A percentile compares a stretch with the other conserved stretches of the same genome.
Evolutionary conservation across 2,888 invertebrate species (phyloP).

Genomic region (Kuschelorhynchus macadamiae): DNA sequence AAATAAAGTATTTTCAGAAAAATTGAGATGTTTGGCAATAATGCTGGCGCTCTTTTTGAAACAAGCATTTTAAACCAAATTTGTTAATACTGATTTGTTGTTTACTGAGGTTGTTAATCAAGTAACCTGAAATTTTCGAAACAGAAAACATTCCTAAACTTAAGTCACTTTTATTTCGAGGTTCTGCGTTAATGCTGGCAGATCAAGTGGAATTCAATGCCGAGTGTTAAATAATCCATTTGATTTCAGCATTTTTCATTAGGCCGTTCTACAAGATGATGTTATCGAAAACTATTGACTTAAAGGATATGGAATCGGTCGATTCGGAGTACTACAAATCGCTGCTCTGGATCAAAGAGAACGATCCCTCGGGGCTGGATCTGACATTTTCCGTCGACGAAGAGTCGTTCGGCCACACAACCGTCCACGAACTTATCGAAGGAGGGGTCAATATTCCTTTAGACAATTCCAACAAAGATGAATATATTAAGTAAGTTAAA

Average conservation of each 20-base stretch:
- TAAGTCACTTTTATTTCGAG: too few relatives aligned
- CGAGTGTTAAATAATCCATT: background rate
- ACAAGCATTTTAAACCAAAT: too few relatives aligned
- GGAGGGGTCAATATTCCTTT: constrained; percentile 92
- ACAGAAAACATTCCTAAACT: too few relatives aligned
- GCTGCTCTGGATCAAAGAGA: constrained; percentile 94
- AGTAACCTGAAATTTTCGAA: too few relatives aligned
- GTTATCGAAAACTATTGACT: constrained; percentile 92
- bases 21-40: too few relatives aligned
- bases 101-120: too few relatives aligned
- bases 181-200: too few relatives aligned
- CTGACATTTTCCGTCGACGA: constrained; percentile 97
- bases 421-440: constrained; percentile 91
- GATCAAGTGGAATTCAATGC: too few relatives aligned
- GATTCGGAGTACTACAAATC: constrained; percentile 99
- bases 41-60: too few relatives aligned
- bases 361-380: constrained; percentile 95
- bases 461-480: constrained; percentile 95
- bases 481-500: constrained; percentile 93
- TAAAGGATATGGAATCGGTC: constrained; percentile 99
- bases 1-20: too few relatives aligned
- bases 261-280: constrained; percentile 99
- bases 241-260: constrained; percentile 92
- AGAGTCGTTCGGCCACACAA: constrained; percentile 95
- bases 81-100: too few relatives aligned